Conservation (phyloP, 2,888 invertebrate species). For the Diarsia rubi region DNA sequence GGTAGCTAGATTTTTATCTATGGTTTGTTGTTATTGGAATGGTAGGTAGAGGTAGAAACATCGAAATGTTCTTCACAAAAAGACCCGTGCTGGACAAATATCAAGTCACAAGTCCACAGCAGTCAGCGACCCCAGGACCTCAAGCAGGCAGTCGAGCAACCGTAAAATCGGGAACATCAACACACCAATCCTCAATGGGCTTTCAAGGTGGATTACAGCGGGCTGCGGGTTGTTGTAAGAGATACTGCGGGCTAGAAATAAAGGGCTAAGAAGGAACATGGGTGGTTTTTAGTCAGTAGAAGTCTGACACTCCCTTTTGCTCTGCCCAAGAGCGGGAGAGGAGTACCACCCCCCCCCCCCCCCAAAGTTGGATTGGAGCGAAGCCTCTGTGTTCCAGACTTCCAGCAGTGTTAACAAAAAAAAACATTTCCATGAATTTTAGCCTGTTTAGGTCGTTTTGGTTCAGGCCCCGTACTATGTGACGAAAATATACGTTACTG, state of each 20-base stretch:
- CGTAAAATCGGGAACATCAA: not conserved
- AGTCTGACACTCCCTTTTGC: no score
- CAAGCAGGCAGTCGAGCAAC: not conserved
- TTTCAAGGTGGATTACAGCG: not conserved
- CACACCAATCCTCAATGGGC: not conserved
- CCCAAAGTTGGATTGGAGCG: no score
- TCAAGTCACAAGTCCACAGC: not conserved
- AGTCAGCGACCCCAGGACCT: no score
- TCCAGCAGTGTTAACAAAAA: no score
- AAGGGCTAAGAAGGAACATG: no score
- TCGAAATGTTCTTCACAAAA: not conserved
- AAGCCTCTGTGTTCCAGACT: no score
- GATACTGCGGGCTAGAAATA: no score
- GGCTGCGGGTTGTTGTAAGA: no score
- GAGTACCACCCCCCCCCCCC: no score
- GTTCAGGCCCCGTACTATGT: not conserved
- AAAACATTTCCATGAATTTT: no score
- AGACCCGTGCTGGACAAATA: not conserved
- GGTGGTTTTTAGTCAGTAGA: no score
- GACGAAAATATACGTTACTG: not conserved
- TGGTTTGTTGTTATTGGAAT: not conserved
- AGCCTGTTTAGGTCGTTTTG: not conserved
- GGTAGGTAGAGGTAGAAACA: constrained; percentile 28
- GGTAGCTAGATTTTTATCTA: constrained; percentile 52
- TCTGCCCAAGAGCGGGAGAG: no score